A percentile compares a stretch with the other conserved stretches of the same genome.
These are phyloP conservation scores for Euthynnus affinis DNA, from an alignment of 2,797 vertebrate genomes.

Conservation along the genomic window DNA sequence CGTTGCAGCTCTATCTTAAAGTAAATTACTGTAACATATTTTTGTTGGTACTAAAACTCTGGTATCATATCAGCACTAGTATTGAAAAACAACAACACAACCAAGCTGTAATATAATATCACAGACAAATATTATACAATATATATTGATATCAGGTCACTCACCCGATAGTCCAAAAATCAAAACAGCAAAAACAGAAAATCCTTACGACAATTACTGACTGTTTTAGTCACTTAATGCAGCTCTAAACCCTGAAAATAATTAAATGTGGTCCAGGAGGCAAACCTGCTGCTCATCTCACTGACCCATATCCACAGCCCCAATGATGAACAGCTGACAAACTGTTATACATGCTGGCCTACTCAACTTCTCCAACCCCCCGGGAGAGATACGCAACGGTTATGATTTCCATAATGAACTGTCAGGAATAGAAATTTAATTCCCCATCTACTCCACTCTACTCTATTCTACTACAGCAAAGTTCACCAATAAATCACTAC, in stretches of 20 bases:
- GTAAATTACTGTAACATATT: background rate
- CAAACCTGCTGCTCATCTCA: constrained; percentile 27
- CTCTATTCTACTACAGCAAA: background rate
- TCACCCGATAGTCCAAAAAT: constrained; percentile 27
- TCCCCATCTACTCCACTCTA: constrained; percentile 12
- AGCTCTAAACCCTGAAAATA: background rate
- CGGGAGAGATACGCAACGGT: constrained; percentile 19
- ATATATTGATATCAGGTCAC: background rate
- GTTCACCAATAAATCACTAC: constrained; percentile 9
- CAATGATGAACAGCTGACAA: constrained; percentile 55
- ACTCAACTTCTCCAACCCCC: constrained; percentile 49
- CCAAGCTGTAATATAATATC: background rate
- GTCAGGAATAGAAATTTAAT: constrained; percentile 49
- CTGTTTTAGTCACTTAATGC: background rate
- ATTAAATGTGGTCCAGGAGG: background rate
- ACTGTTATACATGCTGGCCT: constrained; percentile 43
- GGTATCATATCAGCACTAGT: too few relatives aligned
- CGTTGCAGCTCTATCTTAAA: background rate
- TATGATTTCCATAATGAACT: constrained; percentile 55
- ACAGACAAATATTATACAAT: background rate
- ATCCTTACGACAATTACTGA: background rate
- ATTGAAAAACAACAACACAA: background rate
- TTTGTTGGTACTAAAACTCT: background rate
- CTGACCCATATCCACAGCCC: constrained; percentile 45
- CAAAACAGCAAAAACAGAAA: background rate